Evolutionary conservation across 2,888 invertebrate genomes (phyloP), one percentile per base, ranked within the genome.

Genomic region (Eupithecia pulchellata): DNA sequence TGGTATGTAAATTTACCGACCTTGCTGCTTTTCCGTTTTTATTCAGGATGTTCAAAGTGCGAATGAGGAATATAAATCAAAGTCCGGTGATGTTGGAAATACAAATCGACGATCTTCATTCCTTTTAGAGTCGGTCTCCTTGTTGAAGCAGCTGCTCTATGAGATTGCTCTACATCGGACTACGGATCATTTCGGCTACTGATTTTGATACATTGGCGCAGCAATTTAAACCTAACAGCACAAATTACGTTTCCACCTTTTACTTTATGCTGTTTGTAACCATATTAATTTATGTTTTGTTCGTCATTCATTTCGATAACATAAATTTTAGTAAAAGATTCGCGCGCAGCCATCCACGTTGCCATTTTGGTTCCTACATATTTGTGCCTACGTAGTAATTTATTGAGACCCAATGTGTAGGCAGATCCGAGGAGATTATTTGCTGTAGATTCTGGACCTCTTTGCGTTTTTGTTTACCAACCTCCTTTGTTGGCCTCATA

Each of bases 1-100:
- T 94, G 94, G 94, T 94, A 89, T 78, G 93, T 89, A 79, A 79
- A 9, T 17, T 0, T 55, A 47, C 27, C 17, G 57, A 57, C 57
- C 25, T 55, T 55, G 6, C 2, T 52, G 52, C 52, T 52, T 20
- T 52, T 17, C 27, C 29, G 14, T 29, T 57, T 17, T 29, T 17
- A 29, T 29, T 11, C 14, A 47, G 9, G 14, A 55, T 29, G 14
- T 57, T 27, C 17, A 17, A 29, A 57, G 17, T 57, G 8, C 6
- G 14, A 55, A 27, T 5, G 5, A 27, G 25, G 55, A 55, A 55
- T 20, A 2, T 47, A 20, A 55, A 55, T 47, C 42, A 9, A 20
- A 47, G 42, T 1, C 2, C 20, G 20, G 52, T 52, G 11, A 52
- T 47, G 34, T 34, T 34, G 11, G 9, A 34, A 34, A 34, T 34